These are phyloP conservation scores for Uria aalge DNA, from an alignment of 2,113 vertebrate genomes.

Conservation along the genomic window DNA sequence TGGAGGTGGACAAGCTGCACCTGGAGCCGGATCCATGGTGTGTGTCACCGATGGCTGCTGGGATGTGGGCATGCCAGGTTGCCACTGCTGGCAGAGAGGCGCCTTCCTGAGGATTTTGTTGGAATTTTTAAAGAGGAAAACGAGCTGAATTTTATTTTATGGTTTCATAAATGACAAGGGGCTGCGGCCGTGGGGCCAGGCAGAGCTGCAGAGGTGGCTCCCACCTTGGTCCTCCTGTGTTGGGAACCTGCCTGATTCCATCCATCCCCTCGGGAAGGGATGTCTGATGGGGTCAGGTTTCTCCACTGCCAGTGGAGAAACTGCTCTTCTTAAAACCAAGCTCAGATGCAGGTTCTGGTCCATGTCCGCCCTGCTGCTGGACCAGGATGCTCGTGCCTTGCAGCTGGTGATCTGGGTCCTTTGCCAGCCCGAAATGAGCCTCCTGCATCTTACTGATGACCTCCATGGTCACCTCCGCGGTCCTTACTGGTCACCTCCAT, in stretches of 20 bases:
- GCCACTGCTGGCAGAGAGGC: fast-evolving
- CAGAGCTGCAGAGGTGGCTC: neutral
- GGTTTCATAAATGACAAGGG: neutral
- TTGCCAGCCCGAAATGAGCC: neutral
- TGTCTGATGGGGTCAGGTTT: neutral
- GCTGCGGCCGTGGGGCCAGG: neutral
- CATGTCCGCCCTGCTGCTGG: fast-evolving
- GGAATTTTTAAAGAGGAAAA: neutral
- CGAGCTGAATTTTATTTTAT: neutral
- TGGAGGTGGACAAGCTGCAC: neutral
- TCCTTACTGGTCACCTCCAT: neutral
- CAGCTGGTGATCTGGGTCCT: fast-evolving
- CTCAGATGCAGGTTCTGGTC: neutral
- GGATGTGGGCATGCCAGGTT: neutral
- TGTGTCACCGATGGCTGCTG: fast-evolving
- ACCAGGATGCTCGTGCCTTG: neutral
- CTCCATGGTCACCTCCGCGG: neutral
- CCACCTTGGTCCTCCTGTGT: neutral
- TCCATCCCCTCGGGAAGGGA: neutral
- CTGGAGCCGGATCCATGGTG: neutral
- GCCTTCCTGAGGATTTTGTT: neutral
- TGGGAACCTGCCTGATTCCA: neutral
- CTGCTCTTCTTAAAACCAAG: neutral
- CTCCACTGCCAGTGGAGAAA: neutral
- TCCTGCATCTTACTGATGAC: neutral